phyloP scores from a whole-genome alignment of 1,140 invertebrate species.

The Habropoda laboriosa region DNA sequence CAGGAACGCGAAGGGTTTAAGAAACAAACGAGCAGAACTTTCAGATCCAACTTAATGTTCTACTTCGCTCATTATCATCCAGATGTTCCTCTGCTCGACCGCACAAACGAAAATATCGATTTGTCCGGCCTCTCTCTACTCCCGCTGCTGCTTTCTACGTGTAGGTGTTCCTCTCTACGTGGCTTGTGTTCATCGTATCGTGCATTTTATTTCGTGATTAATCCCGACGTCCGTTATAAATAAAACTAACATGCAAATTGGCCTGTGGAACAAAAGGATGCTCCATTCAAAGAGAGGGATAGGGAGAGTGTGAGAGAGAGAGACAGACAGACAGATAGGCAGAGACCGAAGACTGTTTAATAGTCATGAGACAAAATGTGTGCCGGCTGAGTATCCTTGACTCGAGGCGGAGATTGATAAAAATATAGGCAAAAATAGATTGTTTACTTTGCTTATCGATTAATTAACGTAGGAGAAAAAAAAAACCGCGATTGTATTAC shows the following conservation, averaged over 20 bases:
- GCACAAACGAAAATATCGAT: slow-evolving; percentile 40
- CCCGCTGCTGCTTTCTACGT: no score
- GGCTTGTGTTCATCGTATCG: background rate
- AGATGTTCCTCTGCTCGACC: background rate
- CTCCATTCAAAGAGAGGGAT: no score
- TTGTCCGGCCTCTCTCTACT: background rate
- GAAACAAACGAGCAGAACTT: background rate
- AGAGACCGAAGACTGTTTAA: slow-evolving; percentile 17
- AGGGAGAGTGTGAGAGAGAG: no score
- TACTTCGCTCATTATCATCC: slow-evolving; percentile 21
- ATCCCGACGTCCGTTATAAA: background rate
- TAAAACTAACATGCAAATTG: slow-evolving; percentile 16
- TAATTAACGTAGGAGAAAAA: background rate
- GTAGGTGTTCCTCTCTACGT: background rate
- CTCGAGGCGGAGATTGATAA: slow-evolving; percentile 11
- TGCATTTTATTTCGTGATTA: slow-evolving; percentile 34
- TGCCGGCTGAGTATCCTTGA: slow-evolving; percentile 1
- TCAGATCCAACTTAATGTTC: slow-evolving; percentile 2
- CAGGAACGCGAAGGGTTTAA: background rate
- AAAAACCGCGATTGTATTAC: background rate
- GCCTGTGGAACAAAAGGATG: background rate
- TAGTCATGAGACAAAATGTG: slow-evolving; percentile 11
- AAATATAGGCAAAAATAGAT: slow-evolving; percentile 20
- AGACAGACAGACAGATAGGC: no score
- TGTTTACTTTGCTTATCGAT: slow-evolving; percentile 22